Evolutionary conservation across 2,113 vertebrate species (phyloP).

Genomic region (Lynx canadensis): DNA sequence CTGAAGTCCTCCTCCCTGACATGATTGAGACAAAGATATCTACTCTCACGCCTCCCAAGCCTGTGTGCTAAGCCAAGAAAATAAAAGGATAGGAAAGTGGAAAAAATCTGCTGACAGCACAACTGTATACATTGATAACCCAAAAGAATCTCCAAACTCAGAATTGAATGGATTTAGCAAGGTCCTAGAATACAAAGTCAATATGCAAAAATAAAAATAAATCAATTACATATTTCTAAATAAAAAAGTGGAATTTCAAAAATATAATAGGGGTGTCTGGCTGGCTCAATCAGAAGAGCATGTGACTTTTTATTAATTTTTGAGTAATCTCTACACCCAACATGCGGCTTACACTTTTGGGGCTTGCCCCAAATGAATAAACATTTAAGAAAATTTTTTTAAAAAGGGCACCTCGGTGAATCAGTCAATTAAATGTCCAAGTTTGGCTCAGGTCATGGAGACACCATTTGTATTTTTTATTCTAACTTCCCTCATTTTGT

Average conservation of each 20-base stretch:
- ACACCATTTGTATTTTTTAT: neutral
- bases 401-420: no score
- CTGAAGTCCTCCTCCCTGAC: neutral
- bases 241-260: constrained; percentile 40
- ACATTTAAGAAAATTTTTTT: no score
- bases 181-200: neutral
- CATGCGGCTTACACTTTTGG: no score
- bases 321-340: no score
- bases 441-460: no score
- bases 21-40: neutral
- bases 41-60: neutral
- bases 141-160: neutral
- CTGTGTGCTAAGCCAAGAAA: neutral
- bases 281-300: neutral
- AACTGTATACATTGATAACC: neutral
- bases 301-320: neutral
- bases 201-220: neutral
- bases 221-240: neutral
- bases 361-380: no score
- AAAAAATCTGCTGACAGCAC: neutral
- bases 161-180: constrained; percentile 41
- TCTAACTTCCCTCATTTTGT: neutral
- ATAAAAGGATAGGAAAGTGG: neutral
- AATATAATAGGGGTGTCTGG: neutral
- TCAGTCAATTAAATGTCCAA: no score